Evolutionary conservation across 2,113 vertebrate species (phyloP).

Genomic region (Gobio gobio): DNA sequence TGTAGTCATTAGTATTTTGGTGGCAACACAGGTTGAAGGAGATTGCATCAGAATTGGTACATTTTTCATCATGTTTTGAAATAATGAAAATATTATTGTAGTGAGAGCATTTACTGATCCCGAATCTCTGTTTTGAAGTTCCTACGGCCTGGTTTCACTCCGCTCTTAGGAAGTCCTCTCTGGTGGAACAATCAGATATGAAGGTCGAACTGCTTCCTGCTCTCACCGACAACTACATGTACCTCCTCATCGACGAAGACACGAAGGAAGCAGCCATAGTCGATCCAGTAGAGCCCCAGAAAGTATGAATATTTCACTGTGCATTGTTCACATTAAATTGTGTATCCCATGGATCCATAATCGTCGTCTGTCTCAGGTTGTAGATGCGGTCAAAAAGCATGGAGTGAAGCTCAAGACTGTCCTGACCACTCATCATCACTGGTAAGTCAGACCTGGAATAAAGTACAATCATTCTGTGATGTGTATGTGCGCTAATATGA

Average conservation of each 20-base stretch:
- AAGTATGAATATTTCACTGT: slow-evolving; percentile 73
- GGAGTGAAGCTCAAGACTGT: slow-evolving; percentile 89
- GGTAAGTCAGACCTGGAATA: slow-evolving; percentile 73
- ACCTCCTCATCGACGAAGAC: slow-evolving; percentile 90
- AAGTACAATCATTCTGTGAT: not conserved
- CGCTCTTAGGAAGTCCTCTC: slow-evolving; percentile 69
- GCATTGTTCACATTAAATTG: too few species aligned
- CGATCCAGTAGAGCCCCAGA: slow-evolving; percentile 92
- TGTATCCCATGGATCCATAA: not conserved
- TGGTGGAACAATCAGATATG: slow-evolving; percentile 82
- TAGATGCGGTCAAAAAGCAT: slow-evolving; percentile 87
- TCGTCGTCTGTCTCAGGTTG: slow-evolving; percentile 75
- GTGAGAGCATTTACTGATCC: not conserved
- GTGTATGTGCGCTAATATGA: not conserved
- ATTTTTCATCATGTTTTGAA: not conserved
- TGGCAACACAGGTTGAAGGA: not conserved
- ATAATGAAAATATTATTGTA: not conserved
- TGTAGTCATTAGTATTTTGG: not conserved
- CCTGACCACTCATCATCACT: slow-evolving; percentile 97
- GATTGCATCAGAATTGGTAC: too few species aligned
- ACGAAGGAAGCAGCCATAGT: slow-evolving; percentile 90
- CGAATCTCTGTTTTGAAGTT: slow-evolving; percentile 54
- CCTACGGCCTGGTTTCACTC: slow-evolving; percentile 68
- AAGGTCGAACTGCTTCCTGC: slow-evolving; percentile 91
- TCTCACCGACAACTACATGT: slow-evolving; percentile 98